phyloP scores from a whole-genome alignment of 2,888 invertebrate genomes.

The Endomychus coccineus region DNA sequence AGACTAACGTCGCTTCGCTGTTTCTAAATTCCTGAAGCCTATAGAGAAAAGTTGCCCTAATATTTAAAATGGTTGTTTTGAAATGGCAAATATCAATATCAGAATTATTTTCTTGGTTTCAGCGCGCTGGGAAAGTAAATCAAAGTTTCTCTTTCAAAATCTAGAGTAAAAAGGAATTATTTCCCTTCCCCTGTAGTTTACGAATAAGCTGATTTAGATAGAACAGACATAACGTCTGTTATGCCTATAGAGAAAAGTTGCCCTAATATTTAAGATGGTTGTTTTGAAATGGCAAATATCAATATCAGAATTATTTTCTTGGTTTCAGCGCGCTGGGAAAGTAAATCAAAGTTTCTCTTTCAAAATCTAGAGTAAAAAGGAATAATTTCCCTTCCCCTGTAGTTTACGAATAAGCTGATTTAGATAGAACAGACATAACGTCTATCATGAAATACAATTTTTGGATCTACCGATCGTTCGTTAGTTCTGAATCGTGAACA shows the following conservation, averaged over 20 bases:
- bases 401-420: conserved; percentile 32
- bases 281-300: conserved; percentile 17
- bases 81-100: conserved; percentile 16
- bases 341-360: conserved; percentile 16
- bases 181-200: conserved; percentile 31
- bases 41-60: conserved; percentile 25
- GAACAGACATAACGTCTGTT: too few species aligned
- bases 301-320: conserved; percentile 25
- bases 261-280: conserved; percentile 23
- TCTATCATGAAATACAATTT: conserved; percentile 32
- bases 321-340: conserved; percentile 21
- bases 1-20: conserved; percentile 27
- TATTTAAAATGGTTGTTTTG: conserved; percentile 23
- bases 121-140: conserved; percentile 18
- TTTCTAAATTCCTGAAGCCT: conserved; percentile 28
- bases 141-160: conserved; percentile 21
- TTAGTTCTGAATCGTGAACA: conserved; percentile 30
- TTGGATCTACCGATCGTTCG: conserved; percentile 28
- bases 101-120: conserved; percentile 25
- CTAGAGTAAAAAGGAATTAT: conserved; percentile 26
- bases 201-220: conserved; percentile 32
- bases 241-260: conserved; percentile 26
- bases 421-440: conserved; percentile 29
- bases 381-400: conserved; percentile 29
- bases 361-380: conserved; percentile 25